Evolutionary conservation across 2,888 invertebrate genomes (phyloP).

Genomic region (Platycnemis pennipes): DNA sequence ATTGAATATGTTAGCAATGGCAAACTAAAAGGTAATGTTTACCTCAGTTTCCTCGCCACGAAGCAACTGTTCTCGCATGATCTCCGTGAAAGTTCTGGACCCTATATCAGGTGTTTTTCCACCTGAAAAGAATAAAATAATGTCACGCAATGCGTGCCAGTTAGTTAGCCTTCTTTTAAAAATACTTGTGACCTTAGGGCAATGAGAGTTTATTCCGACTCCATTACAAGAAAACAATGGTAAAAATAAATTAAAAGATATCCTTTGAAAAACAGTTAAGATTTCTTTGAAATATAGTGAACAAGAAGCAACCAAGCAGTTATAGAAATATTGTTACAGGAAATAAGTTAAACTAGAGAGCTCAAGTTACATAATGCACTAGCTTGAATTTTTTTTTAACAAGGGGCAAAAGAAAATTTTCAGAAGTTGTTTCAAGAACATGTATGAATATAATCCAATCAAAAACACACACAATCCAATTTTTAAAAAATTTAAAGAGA

Average conservation of each 20-base stretch:
- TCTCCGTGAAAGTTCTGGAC: conserved; percentile 96
- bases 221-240: conserved; percentile 33
- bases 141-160: conserved; percentile 78
- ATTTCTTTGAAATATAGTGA: conserved; percentile 40
- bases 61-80: conserved; percentile 97
- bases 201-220: conserved; percentile 44
- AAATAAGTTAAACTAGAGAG: neutral
- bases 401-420: conserved; percentile 54
- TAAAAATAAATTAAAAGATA: conserved; percentile 37
- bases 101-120: conserved; percentile 98
- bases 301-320: conserved; percentile 13
- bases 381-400: conserved; percentile 26
- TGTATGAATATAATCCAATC: neutral
- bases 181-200: conserved; percentile 13
- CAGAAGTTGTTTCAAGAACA: conserved; percentile 65
- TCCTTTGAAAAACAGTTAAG: neutral
- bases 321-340: conserved; percentile 14
- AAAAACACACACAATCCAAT: neutral
- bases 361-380: conserved; percentile 39
- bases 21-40: conserved; percentile 75
- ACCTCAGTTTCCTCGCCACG: conserved; percentile 96
- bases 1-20: neutral
- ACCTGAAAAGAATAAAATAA: conserved; percentile 85
- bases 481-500: neutral
- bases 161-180: conserved; percentile 75